Base-by-base conservation (phyloP, 1,140 invertebrate species). In the Pogonomyrmex californicus region DNA sequence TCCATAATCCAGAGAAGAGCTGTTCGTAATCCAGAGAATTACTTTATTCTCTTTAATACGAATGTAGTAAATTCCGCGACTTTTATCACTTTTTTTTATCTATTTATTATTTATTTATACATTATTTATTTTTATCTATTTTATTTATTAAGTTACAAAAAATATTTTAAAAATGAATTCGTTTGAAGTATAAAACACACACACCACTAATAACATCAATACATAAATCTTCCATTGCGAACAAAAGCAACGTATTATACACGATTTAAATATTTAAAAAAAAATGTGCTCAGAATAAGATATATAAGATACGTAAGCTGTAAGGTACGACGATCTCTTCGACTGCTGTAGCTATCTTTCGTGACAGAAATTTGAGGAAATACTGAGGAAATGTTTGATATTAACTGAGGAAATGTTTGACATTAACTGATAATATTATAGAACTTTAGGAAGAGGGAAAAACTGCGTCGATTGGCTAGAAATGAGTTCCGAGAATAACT, bases 401-500 rank as follows among this genome's bases (percentile, higher is more conserved):
- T 38, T 47, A 38, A 71, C 12, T 49, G n/a, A 51, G 23, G 23
- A 23, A 23, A 23, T 23, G 23, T 14, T 36, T 56, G 51, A 41
- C 17, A 23, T 41, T 44, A 33, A 38, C 14, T 63, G 14, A 65
- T 30, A 36, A 30, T 17, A 63, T 12, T 54, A 0, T 49, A 17
- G 38, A 75, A 68, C 10, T 49, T 51, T 10, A 30, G 41, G 17
- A 58, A 41, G 14, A 60, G 71, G 54, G 60, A 44, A 58, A 86
- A 88, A 23, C 66, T 75, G 12, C 33, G 4, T 14, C 49, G 70
- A 49, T 88, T 58, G 71, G 65, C 38, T 85, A 76, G 58, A 82
- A 86, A 77, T 56, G 30, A 81, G 78, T 88, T 82, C 36, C 54
- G 73, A 71, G 66, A 71, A 86, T 68, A 68, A 14, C 51, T 58